A percentile compares a stretch with the other conserved stretches of the same genome.
These are phyloP conservation scores for Chouioia cunea DNA, from an alignment of 2,888 invertebrate genomes.

Conservation along the genomic window DNA sequence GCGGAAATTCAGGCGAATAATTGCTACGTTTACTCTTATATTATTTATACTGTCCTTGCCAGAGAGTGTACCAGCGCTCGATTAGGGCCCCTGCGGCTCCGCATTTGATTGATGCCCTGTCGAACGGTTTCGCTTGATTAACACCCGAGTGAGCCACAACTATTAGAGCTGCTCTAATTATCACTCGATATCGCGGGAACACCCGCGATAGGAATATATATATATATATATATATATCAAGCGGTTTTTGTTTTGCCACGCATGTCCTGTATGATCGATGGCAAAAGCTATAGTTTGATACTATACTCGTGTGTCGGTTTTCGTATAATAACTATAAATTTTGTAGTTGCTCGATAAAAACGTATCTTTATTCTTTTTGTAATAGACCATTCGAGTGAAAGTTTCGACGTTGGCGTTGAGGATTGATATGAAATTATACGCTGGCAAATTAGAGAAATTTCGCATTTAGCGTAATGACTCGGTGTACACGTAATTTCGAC, in stretches of 20 bases:
- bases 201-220: no score
- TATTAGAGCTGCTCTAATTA: constrained; percentile 29
- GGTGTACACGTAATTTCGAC: constrained; percentile 1
- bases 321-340: not conserved
- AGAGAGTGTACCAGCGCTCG: constrained; percentile 1
- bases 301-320: not conserved
- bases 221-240: no score
- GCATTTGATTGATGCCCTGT: constrained; percentile 28
- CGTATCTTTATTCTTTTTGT: no score
- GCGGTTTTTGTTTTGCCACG: no score
- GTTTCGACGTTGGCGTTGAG: not conserved
- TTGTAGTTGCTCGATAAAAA: no score
- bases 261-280: no score
- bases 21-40: no score
- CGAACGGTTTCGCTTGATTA: constrained; percentile 15
- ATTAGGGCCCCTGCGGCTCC: constrained; percentile 19
- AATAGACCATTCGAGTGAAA: constrained; percentile 17
- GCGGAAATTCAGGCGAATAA: no score
- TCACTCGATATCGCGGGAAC: not conserved
- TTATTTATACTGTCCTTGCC: constrained; percentile 38
- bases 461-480: not conserved
- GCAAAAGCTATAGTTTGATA: no score
- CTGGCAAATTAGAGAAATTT: constrained; percentile 21
- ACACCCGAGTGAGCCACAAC: constrained; percentile 1
- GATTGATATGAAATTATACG: constrained; percentile 18